Percentiles rank a stretch among this genome's conserved stretches.
phyloP scores from a whole-genome alignment of 2,797 vertebrate genomes.

The Cheirogaleus major region DNA sequence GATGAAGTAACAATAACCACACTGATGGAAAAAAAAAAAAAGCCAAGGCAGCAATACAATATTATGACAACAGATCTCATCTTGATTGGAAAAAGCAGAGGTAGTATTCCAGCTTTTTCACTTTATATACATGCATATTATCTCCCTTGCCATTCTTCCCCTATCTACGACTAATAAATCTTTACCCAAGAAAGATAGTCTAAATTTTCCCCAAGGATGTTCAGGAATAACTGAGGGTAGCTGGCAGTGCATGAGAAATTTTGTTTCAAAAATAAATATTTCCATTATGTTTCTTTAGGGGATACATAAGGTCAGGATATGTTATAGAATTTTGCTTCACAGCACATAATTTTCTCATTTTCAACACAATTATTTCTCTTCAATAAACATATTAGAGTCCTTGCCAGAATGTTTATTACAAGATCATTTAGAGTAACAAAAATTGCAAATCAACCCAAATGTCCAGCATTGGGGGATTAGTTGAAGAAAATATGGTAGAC shows the following conservation, averaged over 20 bases:
- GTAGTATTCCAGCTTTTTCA: conserved; percentile 4
- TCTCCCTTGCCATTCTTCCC: conserved; percentile 46
- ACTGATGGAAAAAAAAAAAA: conserved; percentile 39
- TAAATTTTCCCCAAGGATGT: conserved; percentile 58
- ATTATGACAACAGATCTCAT: conserved; percentile 83
- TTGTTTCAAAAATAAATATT: conserved; percentile 65
- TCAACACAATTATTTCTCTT: conserved; percentile 57
- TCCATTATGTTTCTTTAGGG: conserved; percentile 39
- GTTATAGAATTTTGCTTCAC: conserved; percentile 38
- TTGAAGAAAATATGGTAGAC: background rate
- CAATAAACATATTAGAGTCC: background rate
- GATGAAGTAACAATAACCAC: conserved; percentile 83
- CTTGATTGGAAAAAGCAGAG: conserved; percentile 74
- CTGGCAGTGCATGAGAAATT: conserved; percentile 64
- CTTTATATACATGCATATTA: background rate
- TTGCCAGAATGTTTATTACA: conserved; percentile 19
- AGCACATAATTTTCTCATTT: conserved; percentile 42
- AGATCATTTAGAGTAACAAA: background rate
- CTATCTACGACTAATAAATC: conserved; percentile 46
- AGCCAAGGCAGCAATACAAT: conserved; percentile 79
- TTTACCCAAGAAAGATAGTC: conserved; percentile 24
- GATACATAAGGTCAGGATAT: conserved; percentile 33
- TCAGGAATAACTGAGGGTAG: conserved; percentile 33
- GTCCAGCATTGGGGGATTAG: background rate
- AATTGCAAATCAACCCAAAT: conserved; percentile 43